Evolutionary conservation across 2,888 invertebrate genomes (phyloP).

Genomic region (Stictocephala bisonia): DNA sequence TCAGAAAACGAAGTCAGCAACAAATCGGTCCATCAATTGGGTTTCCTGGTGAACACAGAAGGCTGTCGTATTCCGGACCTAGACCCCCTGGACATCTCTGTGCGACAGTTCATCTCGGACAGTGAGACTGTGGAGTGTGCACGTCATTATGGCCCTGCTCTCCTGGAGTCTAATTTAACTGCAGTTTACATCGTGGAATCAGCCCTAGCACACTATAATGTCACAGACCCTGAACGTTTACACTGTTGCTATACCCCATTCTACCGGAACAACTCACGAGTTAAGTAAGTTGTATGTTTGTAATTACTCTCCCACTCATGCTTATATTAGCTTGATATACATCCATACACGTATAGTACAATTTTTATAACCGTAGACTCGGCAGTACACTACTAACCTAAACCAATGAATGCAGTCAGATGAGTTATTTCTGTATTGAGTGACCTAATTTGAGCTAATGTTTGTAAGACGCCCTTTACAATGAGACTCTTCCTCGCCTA

Average conservation of each 20-base stretch:
- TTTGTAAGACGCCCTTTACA: no score
- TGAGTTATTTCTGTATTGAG: no score
- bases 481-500: no score
- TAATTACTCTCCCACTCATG: no score
- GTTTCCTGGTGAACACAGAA: constrained; percentile 70
- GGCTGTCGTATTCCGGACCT: constrained; percentile 77
- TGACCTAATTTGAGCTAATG: no score
- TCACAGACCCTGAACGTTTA: constrained; percentile 65
- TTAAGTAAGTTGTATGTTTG: constrained; percentile 43
- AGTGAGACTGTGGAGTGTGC: constrained; percentile 69
- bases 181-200: constrained; percentile 69
- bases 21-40: constrained; percentile 24
- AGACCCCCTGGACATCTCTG: constrained; percentile 70
- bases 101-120: constrained; percentile 68
- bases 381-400: no score
- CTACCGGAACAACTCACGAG: constrained; percentile 64
- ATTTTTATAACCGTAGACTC: no score
- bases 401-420: no score
- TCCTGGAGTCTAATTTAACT: constrained; percentile 69
- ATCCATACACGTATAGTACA: no score
- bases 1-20: no score
- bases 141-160: constrained; percentile 58
- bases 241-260: constrained; percentile 74
- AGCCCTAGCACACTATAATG: constrained; percentile 67
- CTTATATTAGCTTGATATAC: no score